phyloP scores from a whole-genome alignment of 2,888 invertebrate species.

The Cistogaster globosa region DNA sequence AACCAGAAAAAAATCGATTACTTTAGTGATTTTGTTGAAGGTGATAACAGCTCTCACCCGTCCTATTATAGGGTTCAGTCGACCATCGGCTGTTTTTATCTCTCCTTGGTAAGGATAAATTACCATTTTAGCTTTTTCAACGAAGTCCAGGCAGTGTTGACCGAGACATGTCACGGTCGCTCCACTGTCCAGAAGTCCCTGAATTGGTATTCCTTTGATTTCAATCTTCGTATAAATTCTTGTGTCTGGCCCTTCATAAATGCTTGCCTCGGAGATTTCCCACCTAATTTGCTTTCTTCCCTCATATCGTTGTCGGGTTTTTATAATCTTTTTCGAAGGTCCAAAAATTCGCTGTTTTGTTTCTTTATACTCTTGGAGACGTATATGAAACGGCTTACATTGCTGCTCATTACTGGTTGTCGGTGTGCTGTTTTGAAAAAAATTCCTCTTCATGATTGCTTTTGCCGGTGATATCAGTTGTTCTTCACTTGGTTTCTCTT shows the following conservation, averaged over 20 bases:
- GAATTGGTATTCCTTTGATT: neutral
- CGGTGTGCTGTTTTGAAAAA: neutral
- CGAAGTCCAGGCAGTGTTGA: neutral
- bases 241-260: neutral
- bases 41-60: neutral
- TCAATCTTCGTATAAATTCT: neutral
- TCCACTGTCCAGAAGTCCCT: constrained; percentile 12
- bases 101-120: neutral
- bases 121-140: neutral
- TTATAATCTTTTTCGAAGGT: neutral
- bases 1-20: neutral
- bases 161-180: constrained; percentile 1
- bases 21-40: neutral
- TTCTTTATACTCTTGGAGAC: neutral
- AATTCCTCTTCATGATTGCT: neutral
- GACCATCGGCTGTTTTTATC: neutral
- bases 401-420: neutral
- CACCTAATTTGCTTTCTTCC: neutral
- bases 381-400: neutral
- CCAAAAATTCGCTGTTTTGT: neutral
- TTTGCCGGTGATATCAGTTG: neutral
- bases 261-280: neutral
- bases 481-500: neutral
- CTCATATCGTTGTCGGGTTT: neutral
- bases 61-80: neutral